Conservation (phyloP, 2,113 vertebrate genomes). For the Zosterops borbonicus region DNA sequence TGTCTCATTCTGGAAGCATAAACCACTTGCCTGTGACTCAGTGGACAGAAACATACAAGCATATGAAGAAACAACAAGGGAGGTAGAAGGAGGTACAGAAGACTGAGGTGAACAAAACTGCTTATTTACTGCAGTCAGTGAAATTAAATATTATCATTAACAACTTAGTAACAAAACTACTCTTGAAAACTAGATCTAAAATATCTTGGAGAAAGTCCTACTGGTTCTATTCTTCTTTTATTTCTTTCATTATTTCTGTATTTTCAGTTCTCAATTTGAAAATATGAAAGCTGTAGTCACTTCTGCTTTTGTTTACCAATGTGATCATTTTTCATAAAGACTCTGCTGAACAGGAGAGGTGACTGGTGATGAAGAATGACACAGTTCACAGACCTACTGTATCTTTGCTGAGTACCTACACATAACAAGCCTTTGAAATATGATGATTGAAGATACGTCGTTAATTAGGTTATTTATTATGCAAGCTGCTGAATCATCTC, state of each 20-base stretch:
- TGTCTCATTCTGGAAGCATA: not conserved
- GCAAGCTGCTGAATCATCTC: not conserved
- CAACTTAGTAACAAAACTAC: not conserved
- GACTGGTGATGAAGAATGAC: not conserved
- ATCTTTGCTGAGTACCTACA: not conserved
- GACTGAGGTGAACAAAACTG: not conserved
- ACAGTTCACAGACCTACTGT: not conserved
- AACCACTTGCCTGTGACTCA: not conserved
- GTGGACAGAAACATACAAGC: not conserved
- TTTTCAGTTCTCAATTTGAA: not conserved
- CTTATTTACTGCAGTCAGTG: not conserved
- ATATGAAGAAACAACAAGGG: not conserved
- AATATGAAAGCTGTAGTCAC: not conserved
- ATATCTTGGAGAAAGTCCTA: not conserved
- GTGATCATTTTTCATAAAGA: not conserved
- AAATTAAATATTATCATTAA: not conserved
- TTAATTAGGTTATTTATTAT: not conserved
- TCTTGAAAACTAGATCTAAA: not conserved
- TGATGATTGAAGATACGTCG: accelerated
- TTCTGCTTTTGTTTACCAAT: not conserved
- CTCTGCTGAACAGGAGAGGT: not conserved
- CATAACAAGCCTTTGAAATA: not conserved
- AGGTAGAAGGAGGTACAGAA: accelerated
- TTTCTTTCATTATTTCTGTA: not conserved
- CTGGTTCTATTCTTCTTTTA: not conserved